phyloP scores from a whole-genome alignment of 2,113 vertebrate species.

The Xenopus tropicalis region UCB_Xtro_10.0 CM004450.2:131656001-131656500 shows the following conservation, averaged over 20 bases:
- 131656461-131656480: no score
- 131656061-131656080: not conserved
- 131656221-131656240: not conserved
- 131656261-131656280: not conserved
- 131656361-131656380: not conserved
- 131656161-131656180: not conserved
- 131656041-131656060: not conserved
- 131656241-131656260: constrained; percentile 1
- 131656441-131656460: no score
- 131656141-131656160: constrained; percentile 9
- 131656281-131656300: not conserved
- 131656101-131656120: no score
- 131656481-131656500: no score
- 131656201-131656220: constrained; percentile 5
- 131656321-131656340: not conserved
- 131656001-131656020: not conserved
- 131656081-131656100: not conserved
- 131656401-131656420: no score
- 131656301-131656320: constrained; percentile 2
- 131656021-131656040: not conserved
- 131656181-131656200: not conserved
- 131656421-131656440: no score
- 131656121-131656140: not conserved
- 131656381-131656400: no score
- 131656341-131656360: constrained; percentile 9